Evolutionary conservation across 2,113 vertebrate species (phyloP).

Genomic region (Ceyx melanurus): DNA sequence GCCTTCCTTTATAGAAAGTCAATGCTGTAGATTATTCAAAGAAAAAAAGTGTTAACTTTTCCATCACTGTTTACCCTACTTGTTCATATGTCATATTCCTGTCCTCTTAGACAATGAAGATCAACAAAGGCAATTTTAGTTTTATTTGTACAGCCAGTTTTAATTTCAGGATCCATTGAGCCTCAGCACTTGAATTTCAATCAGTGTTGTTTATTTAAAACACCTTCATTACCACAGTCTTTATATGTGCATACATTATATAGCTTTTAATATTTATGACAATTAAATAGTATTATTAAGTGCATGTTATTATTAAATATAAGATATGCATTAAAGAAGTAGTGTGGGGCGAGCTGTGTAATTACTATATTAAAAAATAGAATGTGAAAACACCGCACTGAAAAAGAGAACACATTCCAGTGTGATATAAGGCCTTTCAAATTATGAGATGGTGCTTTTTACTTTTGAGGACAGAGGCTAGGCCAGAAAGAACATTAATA

Average conservation of each 20-base stretch:
- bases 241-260: slow-evolving; percentile 41
- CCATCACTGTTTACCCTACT: neutral
- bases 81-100: neutral
- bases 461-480: neutral
- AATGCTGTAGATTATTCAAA: neutral
- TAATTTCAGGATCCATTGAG: neutral
- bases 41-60: neutral
- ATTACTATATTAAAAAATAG: slow-evolving; percentile 1
- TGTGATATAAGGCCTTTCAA: neutral
- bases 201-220: slow-evolving; percentile 17
- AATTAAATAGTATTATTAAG: neutral
- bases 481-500: neutral
- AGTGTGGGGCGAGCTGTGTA: neutral
- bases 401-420: slow-evolving; percentile 1
- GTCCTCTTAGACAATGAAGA: neutral
- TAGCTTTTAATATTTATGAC: slow-evolving; percentile 50
- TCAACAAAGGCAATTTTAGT: neutral
- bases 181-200: neutral
- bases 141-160: neutral
- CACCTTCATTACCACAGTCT: neutral
- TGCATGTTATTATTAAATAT: neutral
- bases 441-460: neutral
- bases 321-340: neutral
- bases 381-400: neutral
- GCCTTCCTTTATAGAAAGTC: neutral